Conservation (phyloP, 2,797 vertebrate genomes). For the Chelon auratus region DNA sequence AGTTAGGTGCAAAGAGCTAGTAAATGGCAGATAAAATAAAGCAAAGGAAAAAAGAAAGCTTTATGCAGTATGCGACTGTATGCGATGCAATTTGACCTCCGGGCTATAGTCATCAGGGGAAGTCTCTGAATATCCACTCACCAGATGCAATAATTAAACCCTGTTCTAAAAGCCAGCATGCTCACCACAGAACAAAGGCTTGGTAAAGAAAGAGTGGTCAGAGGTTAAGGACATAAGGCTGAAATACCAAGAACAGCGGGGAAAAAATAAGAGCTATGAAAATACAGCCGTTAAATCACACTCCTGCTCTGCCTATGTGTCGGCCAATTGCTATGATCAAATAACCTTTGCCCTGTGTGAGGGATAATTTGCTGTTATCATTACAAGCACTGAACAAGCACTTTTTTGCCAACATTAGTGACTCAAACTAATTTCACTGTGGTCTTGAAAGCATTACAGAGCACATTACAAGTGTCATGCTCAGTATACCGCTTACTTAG, state of each 20-base stretch:
- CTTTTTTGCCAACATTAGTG: neutral
- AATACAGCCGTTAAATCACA: slow-evolving; percentile 41
- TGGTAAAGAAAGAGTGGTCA: neutral
- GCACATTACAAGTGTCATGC: neutral
- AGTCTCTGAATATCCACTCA: slow-evolving; percentile 23
- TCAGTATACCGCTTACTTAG: neutral
- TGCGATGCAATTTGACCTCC: slow-evolving; percentile 1
- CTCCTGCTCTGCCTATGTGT: slow-evolving; percentile 23
- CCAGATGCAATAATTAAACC: slow-evolving; percentile 17
- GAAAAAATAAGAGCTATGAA: slow-evolving; percentile 10
- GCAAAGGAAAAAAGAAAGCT: neutral
- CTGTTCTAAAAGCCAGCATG: neutral
- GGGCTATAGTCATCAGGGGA: neutral
- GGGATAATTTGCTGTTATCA: slow-evolving; percentile 26
- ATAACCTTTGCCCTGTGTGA: slow-evolving; percentile 30
- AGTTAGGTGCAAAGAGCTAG: too few relatives aligned
- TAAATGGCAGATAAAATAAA: too few relatives aligned
- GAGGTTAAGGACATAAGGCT: slow-evolving; percentile 8
- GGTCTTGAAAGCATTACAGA: neutral
- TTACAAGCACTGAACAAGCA: neutral
- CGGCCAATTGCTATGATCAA: slow-evolving; percentile 17
- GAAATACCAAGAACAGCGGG: slow-evolving; percentile 25
- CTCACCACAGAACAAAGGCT: neutral
- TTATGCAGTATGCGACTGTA: neutral
- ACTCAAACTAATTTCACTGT: slow-evolving; percentile 20